These are phyloP conservation scores for Pogonognathellus flavescens DNA, from an alignment of 1,140 invertebrate species.

Conservation along the genomic window DNA sequence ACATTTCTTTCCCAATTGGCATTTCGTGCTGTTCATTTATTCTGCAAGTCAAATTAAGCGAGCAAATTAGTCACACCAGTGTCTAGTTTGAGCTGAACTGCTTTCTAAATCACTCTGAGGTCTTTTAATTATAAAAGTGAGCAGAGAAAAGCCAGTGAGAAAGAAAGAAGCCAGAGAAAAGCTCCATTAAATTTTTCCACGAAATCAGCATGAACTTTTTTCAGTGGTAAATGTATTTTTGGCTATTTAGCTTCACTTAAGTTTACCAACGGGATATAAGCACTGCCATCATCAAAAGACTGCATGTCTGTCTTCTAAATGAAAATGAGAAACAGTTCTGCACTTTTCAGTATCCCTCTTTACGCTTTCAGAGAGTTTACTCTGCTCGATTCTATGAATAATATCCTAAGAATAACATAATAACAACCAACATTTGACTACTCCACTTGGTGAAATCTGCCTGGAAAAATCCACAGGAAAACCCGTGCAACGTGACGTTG, in stretches of 20 bases:
- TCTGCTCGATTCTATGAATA: conserved; percentile 32
- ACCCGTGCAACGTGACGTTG: conserved; percentile 9
- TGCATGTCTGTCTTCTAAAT: not conserved
- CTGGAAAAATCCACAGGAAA: conserved; percentile 9
- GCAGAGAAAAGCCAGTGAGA: not conserved
- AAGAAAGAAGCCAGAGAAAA: not conserved
- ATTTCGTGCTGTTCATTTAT: conserved; percentile 6
- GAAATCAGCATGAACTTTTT: not conserved
- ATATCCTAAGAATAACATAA: conserved; percentile 26
- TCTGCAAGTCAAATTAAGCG: not conserved
- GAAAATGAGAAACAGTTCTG: conserved; percentile 25
- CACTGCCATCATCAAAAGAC: not conserved
- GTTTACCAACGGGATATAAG: conserved; percentile 7
- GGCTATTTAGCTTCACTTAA: not conserved
- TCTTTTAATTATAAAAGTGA: not conserved
- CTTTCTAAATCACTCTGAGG: not conserved
- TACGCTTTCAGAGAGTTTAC: not conserved
- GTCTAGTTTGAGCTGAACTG: not conserved
- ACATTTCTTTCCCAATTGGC: not conserved
- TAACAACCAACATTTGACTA: too few relatives aligned
- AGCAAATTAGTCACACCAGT: not conserved
- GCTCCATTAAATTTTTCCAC: not conserved
- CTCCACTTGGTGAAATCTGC: too few relatives aligned
- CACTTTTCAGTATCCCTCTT: not conserved
- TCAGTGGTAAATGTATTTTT: not conserved